A percentile compares a stretch with the other conserved stretches of the same genome.
phyloP scores from a whole-genome alignment of 2,113 vertebrate species.

The Forbesichthys papilliferus region DNA sequence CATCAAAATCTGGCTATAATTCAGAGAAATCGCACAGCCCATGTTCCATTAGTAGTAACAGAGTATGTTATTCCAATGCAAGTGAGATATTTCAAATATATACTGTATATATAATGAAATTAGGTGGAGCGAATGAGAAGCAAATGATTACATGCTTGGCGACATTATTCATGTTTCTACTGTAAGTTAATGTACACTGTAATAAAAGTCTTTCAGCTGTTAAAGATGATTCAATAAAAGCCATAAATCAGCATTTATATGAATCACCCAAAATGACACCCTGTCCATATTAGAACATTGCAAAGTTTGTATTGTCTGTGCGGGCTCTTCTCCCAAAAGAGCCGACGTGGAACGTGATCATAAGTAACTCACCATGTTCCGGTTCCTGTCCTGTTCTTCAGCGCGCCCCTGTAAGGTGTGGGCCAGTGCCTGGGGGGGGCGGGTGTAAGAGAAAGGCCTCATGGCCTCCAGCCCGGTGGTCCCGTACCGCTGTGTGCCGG shows the following conservation, averaged over 20 bases:
- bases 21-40: conserved; percentile 23
- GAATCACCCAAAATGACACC: neutral
- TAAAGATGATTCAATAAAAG: conserved; percentile 37
- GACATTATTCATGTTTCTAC: neutral
- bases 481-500: conserved; percentile 54
- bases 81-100: no score
- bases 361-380: conserved; percentile 88
- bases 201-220: neutral
- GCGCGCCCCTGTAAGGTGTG: conserved; percentile 83
- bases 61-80: neutral
- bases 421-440: conserved; percentile 77
- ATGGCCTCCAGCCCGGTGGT: conserved; percentile 49
- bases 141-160: conserved; percentile 3
- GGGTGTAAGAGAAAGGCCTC: conserved; percentile 80
- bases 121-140: neutral
- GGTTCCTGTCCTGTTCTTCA: conserved; percentile 85
- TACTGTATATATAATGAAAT: no score
- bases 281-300: conserved; percentile 17
- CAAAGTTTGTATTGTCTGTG: conserved; percentile 12
- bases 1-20: neutral
- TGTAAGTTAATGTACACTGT: neutral
- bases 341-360: conserved; percentile 45
- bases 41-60: conserved; percentile 21
- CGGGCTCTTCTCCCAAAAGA: conserved; percentile 25
- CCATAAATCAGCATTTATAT: conserved; percentile 11